phyloP scores from a whole-genome alignment of 2,797 vertebrate species.

The Cephalopachus bancanus region DNA sequence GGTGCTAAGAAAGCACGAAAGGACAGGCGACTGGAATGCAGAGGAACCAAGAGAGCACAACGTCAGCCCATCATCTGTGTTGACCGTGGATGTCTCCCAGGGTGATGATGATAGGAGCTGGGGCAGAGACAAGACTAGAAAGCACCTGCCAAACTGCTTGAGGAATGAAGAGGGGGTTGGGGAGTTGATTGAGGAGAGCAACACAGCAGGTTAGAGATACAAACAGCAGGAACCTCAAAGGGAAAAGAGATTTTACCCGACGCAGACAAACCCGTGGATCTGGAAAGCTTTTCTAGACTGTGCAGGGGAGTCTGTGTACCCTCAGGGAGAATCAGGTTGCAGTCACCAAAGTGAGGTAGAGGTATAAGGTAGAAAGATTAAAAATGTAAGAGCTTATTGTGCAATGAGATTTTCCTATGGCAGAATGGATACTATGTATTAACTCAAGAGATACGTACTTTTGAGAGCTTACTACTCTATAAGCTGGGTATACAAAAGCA shows the following conservation, averaged over 20 bases:
- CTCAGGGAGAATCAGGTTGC: not conserved
- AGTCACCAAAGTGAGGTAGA: too few species aligned
- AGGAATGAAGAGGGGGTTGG: not conserved
- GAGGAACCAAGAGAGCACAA: not conserved
- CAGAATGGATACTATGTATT: not conserved
- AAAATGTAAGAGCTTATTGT: not conserved
- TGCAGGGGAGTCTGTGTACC: not conserved
- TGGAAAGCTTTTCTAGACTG: not conserved
- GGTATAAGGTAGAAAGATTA: not conserved
- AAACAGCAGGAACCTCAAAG: not conserved
- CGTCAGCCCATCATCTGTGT: rapidly evolving
- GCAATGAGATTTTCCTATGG: too few species aligned
- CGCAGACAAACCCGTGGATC: not conserved
- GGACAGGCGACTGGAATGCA: too few species aligned
- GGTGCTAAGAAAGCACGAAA: too few species aligned
- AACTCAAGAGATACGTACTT: not conserved
- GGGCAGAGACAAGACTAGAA: not conserved
- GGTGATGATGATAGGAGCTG: too few species aligned
- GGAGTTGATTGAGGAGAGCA: not conserved
- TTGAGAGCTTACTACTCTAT: not conserved
- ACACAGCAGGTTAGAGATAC: not conserved
- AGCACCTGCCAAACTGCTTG: not conserved
- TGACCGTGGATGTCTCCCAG: not conserved
- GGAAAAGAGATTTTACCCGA: not conserved
- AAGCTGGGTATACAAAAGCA: not conserved